Percentiles rank a stretch among this genome's conserved stretches.
These are phyloP conservation scores for Semnornis frantzii DNA, from an alignment of 2,113 vertebrate species.

Conservation along the genomic window DNA sequence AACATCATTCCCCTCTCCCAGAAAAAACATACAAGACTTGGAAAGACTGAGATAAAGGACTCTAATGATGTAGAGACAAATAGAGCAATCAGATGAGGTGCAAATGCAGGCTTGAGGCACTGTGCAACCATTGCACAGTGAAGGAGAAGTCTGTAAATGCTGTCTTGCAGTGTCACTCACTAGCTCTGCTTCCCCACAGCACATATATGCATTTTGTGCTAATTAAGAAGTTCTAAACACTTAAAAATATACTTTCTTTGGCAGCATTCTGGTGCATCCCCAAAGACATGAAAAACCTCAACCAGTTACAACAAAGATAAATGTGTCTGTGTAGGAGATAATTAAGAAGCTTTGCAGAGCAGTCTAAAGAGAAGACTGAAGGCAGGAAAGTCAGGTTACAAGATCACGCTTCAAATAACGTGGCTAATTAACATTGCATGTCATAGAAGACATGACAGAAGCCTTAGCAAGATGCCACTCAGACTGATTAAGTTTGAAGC, in stretches of 20 bases:
- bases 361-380: not conserved
- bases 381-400: not conserved
- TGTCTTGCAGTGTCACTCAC: rapidly evolving
- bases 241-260: not conserved
- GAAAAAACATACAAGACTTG: not conserved
- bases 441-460: slow-evolving; percentile 1
- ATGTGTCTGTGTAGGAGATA: not conserved
- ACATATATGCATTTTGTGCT: not conserved
- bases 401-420: not conserved
- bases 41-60: not conserved
- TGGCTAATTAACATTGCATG: not conserved
- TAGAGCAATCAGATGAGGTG: not conserved
- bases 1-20: not conserved
- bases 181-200: not conserved
- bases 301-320: not conserved
- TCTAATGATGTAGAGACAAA: not conserved
- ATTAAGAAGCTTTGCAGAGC: not conserved
- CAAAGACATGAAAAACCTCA: not conserved
- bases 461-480: not conserved
- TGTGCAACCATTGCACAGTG: not conserved
- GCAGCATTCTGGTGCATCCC: not conserved
- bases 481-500: not conserved
- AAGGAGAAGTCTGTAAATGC: not conserved
- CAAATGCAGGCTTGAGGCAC: not conserved
- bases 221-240: not conserved